Percentiles rank a stretch among this genome's conserved stretches.
These are phyloP conservation scores for Coleophora deauratella DNA, from an alignment of 2,888 invertebrate species.

Conservation along the genomic window DNA sequence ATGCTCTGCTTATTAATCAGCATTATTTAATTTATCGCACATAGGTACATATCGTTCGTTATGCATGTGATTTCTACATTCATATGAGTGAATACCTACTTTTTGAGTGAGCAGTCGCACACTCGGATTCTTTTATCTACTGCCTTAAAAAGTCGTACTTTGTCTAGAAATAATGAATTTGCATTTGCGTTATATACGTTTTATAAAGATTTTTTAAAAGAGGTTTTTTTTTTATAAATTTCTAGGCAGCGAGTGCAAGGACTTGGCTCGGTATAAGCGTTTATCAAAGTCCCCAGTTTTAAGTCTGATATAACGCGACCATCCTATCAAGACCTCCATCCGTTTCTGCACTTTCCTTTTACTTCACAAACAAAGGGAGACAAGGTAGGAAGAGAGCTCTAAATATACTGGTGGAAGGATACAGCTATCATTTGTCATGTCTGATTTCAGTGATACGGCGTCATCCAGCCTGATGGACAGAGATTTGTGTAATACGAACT, in stretches of 20 bases:
- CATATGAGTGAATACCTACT: too few relatives aligned
- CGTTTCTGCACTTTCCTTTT: slow-evolving; percentile 4
- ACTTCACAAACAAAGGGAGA: slow-evolving; percentile 4
- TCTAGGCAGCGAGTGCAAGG: slow-evolving; percentile 21
- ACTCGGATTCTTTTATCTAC: too few relatives aligned
- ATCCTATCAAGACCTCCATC: slow-evolving; percentile 23
- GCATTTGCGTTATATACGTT: too few relatives aligned
- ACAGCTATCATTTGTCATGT: slow-evolving; percentile 61
- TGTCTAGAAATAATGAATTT: too few relatives aligned
- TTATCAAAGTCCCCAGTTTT: slow-evolving; percentile 48
- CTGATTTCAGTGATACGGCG: slow-evolving; percentile 56
- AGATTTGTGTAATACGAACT: slow-evolving; percentile 56
- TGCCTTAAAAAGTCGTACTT: too few relatives aligned
- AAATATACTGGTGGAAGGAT: slow-evolving; percentile 27
- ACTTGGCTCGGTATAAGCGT: slow-evolving; percentile 21
- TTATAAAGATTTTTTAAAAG: too few relatives aligned
- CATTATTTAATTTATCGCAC: slow-evolving; percentile 45
- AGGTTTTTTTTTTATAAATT: slow-evolving; percentile 11
- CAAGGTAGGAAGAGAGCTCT: slow-evolving; percentile 23
- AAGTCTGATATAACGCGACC: slow-evolving; percentile 36
- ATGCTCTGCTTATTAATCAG: slow-evolving; percentile 65
- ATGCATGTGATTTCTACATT: too few relatives aligned
- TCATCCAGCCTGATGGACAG: slow-evolving; percentile 53
- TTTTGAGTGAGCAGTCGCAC: too few relatives aligned
- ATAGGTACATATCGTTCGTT: too few relatives aligned